A percentile compares a stretch with the other conserved stretches of the same genome.
Conservation (phyloP, 2,797 vertebrate genomes). For the Serranus cabrilla region DNA sequence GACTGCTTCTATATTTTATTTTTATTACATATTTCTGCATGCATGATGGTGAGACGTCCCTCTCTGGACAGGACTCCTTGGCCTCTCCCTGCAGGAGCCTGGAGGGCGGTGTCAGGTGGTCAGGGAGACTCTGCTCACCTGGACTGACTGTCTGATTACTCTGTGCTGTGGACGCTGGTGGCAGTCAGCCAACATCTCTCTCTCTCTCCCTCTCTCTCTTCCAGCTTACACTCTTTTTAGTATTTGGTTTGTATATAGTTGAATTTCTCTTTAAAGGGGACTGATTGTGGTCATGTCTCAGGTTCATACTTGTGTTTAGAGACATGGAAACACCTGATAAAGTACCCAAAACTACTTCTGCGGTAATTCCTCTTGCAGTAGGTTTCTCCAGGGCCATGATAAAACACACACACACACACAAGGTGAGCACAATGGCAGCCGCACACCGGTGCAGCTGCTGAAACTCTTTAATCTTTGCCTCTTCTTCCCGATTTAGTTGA, state of each 20-base stretch:
- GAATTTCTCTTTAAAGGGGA: not conserved
- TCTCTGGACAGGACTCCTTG: not conserved
- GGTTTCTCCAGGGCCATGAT: no score
- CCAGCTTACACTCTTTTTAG: not conserved
- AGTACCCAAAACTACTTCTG: no score
- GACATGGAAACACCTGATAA: no score
- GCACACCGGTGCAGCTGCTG: no score
- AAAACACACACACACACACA: no score
- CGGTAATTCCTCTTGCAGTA: no score
- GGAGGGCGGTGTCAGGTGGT: constrained; percentile 15
- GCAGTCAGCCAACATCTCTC: not conserved
- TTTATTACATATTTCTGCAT: not conserved
- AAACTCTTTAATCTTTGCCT: not conserved
- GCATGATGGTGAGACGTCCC: not conserved
- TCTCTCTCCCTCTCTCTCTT: not conserved
- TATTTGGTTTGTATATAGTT: not conserved
- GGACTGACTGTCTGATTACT: constrained; percentile 12
- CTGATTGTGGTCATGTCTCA: no score
- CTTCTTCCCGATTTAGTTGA: constrained; percentile 1
- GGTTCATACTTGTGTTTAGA: no score
- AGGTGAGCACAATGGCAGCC: not conserved
- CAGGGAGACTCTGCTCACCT: constrained; percentile 18
- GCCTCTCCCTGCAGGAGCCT: constrained; percentile 22
- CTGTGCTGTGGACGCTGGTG: not conserved
- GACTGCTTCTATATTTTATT: not conserved